Percentiles rank a stretch among this genome's conserved stretches.
Evolutionary conservation across 2,888 invertebrate genomes (phyloP).

Genomic region (Tinea trinotella): DNA sequence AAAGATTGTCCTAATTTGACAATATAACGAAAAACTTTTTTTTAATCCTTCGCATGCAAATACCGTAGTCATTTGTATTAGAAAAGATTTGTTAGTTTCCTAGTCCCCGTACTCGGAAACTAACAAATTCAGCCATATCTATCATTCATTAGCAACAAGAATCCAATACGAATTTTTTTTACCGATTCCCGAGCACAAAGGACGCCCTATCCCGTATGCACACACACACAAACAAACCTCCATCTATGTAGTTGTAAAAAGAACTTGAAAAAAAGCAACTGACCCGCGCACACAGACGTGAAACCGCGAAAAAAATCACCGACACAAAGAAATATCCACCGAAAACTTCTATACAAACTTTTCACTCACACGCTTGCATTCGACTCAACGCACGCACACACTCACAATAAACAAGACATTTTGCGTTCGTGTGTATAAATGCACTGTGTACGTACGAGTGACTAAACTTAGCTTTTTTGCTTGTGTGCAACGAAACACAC

Average conservation of each 20-base stretch:
- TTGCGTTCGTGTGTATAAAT: constrained; percentile 47
- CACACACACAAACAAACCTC: constrained; percentile 36
- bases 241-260: constrained; percentile 43
- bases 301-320: constrained; percentile 65
- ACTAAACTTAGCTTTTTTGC: constrained; percentile 54
- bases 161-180: constrained; percentile 72
- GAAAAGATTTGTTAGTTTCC: not conserved
- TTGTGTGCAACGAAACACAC: constrained; percentile 52
- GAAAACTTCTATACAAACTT: constrained; percentile 69
- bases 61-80: not conserved
- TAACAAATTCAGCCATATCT: too few relatives aligned
- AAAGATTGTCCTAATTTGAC: too few relatives aligned
- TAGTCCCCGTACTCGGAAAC: too few relatives aligned
- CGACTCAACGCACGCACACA: not conserved
- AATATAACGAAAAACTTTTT: too few relatives aligned
- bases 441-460: constrained; percentile 43
- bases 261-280: constrained; percentile 68
- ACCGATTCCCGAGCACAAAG: constrained; percentile 68
- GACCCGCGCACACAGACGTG: constrained; percentile 55
- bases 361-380: constrained; percentile 27
- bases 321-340: constrained; percentile 70
- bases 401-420: constrained; percentile 30
- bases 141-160: constrained; percentile 70
- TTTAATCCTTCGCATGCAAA: constrained; percentile 5
- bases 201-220: constrained; percentile 41